These are phyloP conservation scores for Cantharis flavilabris DNA, from an alignment of 2,888 invertebrate genomes.

Conservation along the genomic window DNA sequence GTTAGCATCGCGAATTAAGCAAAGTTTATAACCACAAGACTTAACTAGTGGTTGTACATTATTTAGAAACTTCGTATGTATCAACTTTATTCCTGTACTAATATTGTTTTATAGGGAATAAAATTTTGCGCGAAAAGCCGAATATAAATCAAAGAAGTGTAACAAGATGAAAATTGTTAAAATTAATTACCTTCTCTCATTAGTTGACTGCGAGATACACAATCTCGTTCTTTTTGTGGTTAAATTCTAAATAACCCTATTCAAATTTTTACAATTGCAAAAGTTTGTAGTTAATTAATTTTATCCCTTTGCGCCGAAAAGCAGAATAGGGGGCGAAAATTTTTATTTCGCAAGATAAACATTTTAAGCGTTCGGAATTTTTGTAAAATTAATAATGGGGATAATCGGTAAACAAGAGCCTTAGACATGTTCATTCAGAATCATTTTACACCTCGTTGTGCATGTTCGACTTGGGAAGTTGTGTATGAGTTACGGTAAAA, in stretches of 20 bases:
- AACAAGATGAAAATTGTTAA: neutral
- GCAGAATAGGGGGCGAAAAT: neutral
- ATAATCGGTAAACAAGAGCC: neutral
- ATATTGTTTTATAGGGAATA: neutral
- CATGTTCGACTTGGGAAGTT: conserved; percentile 7
- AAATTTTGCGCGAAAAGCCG: neutral
- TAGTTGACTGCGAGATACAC: neutral
- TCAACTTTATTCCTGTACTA: neutral
- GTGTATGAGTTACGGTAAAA: conserved; percentile 7
- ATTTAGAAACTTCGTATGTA: neutral
- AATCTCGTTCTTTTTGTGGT: neutral
- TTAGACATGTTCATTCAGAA: conserved; percentile 2
- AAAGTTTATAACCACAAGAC: conserved; percentile 2
- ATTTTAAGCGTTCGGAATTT: neutral
- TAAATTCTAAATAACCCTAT: neutral
- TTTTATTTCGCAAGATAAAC: neutral
- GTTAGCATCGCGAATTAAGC: conserved; percentile 1
- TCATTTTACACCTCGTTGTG: conserved; percentile 9
- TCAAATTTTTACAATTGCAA: neutral
- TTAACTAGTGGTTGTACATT: conserved; percentile 1
- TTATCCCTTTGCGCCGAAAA: neutral
- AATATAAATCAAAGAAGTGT: neutral
- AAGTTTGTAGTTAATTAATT: neutral
- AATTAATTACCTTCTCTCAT: neutral
- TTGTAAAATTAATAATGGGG: neutral